Percentiles rank a stretch among this genome's conserved stretches.
Conservation (phyloP, 2,113 vertebrate species). For the Ictalurus furcatus region DNA sequence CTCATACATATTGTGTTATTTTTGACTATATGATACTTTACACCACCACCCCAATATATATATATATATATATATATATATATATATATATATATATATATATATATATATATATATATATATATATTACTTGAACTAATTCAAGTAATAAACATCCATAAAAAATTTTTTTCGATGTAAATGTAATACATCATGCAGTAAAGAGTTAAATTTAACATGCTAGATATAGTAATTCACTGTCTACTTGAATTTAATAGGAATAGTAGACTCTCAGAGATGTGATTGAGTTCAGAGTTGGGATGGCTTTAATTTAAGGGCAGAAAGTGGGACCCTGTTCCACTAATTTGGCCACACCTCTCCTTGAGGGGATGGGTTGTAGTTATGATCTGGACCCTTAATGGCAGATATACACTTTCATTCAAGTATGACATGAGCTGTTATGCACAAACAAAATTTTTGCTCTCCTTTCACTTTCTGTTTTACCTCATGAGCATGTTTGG, state of each 20-base stretch:
- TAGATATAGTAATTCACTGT: neutral
- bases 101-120: too few species aligned
- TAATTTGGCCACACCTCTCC: neutral
- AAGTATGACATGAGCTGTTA: neutral
- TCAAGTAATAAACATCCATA: too few species aligned
- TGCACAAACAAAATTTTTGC: neutral
- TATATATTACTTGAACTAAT: too few species aligned
- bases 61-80: too few species aligned
- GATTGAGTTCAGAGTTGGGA: neutral
- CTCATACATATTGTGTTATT: too few species aligned
- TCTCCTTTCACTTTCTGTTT: neutral
- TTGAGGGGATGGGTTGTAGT: neutral
- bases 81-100: too few species aligned
- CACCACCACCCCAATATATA: too few species aligned
- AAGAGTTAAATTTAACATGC: neutral
- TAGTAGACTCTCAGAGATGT: neutral
- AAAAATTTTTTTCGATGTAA: too few species aligned
- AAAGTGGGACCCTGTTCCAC: neutral
- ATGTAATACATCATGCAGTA: too few species aligned
- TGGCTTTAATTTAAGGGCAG: neutral
- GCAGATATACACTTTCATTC: neutral
- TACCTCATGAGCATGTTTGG: slow-evolving; percentile 97
- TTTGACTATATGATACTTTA: too few species aligned
- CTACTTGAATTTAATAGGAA: neutral
- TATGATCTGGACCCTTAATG: neutral